Base-by-base conservation (phyloP, 2,888 invertebrate genomes). In the Liodrosophila aerea region DNA sequence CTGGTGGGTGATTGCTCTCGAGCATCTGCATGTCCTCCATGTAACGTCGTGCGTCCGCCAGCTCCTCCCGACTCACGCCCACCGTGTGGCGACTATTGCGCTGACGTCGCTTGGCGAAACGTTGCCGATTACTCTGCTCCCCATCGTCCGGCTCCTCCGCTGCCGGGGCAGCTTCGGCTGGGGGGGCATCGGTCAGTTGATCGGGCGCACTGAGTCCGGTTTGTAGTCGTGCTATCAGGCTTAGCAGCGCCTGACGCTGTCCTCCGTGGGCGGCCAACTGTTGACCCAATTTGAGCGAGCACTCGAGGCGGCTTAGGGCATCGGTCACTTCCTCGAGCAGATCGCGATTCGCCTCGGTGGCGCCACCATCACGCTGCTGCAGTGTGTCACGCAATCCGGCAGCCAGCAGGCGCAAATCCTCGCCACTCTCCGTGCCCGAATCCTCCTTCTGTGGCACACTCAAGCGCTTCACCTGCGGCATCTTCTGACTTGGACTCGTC, bases 1-100 rank as follows among this genome's bases (percentile, higher is more conserved):
- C n/a, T n/a, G n/a, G n/a, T n/a, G n/a, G n/a, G n/a, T n/a, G n/a
- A n/a, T 87, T 81, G 43, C 80, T 85, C 33, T 91, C 91, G 54
- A 90, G 88, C 41, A 92, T 85, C 4, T 91, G 88, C 87, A 92
- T 92, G 76, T 93, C 93, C 88, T 95, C 94, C 71, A 96, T 93
- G 84, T 95, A 92, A 56, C 93, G 92, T 40, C 96, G 91, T 0
- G 96, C 96, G 76, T 94, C 93, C 1, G 94, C 95, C 18, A 96
- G 89, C 84, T 96, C 96, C 87, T 95, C 95, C 39, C 93, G 92
- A 33, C 95, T 95, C 12, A 96, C 96, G 41, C 95, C 96, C 15
- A 96, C 95, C 0, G 96, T 96, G 88, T 96, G 95, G 0, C 96
- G 91, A 41, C 92, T 92, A 63, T 93, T 92, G 27, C 94, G 92